Conservation (phyloP, 2,113 vertebrate genomes). For the Aptenodytes forsteri region DNA sequence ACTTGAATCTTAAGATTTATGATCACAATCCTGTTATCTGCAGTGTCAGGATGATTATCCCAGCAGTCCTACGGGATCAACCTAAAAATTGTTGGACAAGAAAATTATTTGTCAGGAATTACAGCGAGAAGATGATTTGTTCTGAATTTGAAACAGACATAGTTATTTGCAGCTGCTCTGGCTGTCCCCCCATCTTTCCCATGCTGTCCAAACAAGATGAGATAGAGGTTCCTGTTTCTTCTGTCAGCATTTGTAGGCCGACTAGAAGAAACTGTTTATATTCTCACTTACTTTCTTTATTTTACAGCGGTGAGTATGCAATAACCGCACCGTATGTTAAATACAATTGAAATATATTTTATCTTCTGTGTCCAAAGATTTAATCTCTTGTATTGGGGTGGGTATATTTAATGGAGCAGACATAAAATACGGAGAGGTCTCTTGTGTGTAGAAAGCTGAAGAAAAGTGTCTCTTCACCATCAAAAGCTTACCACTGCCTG, state of each 20-base stretch:
- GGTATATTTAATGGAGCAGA: not conserved
- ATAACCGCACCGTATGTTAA: not conserved
- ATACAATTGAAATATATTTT: not conserved
- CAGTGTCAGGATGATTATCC: constrained; percentile 50
- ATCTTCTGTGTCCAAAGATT: not conserved
- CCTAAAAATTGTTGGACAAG: constrained; percentile 38
- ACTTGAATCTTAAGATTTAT: constrained; percentile 47
- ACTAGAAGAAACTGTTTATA: not conserved
- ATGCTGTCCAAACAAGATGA: constrained; percentile 17
- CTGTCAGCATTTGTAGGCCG: not conserved
- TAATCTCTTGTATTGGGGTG: not conserved
- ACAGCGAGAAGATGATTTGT: constrained; percentile 8
- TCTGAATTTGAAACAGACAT: constrained; percentile 38
- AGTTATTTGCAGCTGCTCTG: constrained; percentile 47
- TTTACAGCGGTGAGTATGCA: not conserved
- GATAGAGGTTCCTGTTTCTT: not conserved
- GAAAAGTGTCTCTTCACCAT: not conserved
- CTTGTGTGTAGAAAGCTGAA: not conserved
- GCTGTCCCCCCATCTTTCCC: not conserved
- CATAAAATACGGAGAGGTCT: not conserved
- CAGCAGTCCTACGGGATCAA: not conserved
- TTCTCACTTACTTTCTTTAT: not conserved
- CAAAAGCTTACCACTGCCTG: not conserved
- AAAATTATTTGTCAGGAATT: constrained; percentile 48
- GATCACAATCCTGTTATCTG: constrained; percentile 52